Conservation (phyloP, 2,888 invertebrate genomes). For the Phymatocera aterrima region DNA sequence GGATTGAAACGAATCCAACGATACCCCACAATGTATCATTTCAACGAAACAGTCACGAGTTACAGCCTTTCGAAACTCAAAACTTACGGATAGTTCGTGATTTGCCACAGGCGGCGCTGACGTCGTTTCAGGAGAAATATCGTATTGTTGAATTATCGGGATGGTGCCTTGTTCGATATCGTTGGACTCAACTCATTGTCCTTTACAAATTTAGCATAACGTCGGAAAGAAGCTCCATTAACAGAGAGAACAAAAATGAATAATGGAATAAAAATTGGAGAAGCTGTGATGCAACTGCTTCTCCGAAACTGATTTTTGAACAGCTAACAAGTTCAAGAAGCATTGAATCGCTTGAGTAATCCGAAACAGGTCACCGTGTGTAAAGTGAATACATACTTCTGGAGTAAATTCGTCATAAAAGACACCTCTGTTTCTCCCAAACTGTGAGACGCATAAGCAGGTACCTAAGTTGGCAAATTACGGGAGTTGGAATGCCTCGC, state of each 20-base stretch:
- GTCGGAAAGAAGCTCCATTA: neutral
- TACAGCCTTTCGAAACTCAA: neutral
- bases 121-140: neutral
- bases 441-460: neutral
- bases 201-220: no score
- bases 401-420: neutral
- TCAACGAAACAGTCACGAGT: neutral
- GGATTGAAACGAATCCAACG: constrained; percentile 20
- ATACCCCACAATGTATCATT: constrained; percentile 14
- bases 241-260: neutral
- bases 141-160: neutral
- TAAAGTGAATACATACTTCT: neutral
- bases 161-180: constrained; percentile 12
- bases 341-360: neutral
- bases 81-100: neutral
- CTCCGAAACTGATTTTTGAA: neutral
- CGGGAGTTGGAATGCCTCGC: neutral
- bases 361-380: neutral
- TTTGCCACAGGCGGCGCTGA: neutral
- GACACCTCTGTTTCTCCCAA: constrained; percentile 6
- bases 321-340: neutral
- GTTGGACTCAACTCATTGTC: neutral
- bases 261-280: neutral
- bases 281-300: neutral
- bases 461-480: constrained; percentile 26